Evolutionary conservation across 2,797 vertebrate genomes (phyloP).

Genomic region (Labeo calbasu): DNA sequence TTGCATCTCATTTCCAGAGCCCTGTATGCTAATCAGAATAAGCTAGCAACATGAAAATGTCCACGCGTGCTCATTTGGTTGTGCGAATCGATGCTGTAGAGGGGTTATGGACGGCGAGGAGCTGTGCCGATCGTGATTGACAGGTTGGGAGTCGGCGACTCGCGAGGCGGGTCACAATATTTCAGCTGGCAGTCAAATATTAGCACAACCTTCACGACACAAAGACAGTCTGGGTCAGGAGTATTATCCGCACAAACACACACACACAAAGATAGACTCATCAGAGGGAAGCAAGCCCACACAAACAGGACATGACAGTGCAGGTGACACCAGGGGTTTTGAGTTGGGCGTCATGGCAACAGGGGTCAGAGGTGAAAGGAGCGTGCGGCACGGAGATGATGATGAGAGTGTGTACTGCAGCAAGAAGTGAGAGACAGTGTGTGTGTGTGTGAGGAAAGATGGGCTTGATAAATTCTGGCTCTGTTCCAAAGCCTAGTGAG

Average conservation of each 20-base stretch:
- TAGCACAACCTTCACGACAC: slow-evolving; percentile 37
- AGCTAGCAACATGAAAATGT: slow-evolving; percentile 36
- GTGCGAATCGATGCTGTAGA: neutral
- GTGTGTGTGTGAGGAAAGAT: neutral
- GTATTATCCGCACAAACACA: slow-evolving; percentile 30
- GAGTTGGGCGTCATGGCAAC: slow-evolving; percentile 39
- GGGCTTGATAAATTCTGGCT: slow-evolving; percentile 6
- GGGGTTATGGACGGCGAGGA: neutral
- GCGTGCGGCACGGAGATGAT: slow-evolving; percentile 17
- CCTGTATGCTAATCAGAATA: slow-evolving; percentile 38
- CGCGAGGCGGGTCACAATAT: slow-evolving; percentile 27
- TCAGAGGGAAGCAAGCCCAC: slow-evolving; percentile 37
- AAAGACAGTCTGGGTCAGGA: slow-evolving; percentile 46
- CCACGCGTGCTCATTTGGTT: slow-evolving; percentile 20
- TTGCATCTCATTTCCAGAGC: slow-evolving; percentile 49
- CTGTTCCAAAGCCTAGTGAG: neutral
- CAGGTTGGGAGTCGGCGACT: slow-evolving; percentile 16
- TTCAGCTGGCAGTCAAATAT: slow-evolving; percentile 37
- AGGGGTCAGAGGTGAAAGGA: slow-evolving; percentile 50
- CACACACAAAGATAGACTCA: slow-evolving; percentile 16
- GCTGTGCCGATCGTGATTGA: slow-evolving; percentile 20
- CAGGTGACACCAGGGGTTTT: slow-evolving; percentile 52
- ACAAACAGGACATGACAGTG: slow-evolving; percentile 48
- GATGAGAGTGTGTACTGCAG: slow-evolving; percentile 13
- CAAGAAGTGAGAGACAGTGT: neutral